These are phyloP conservation scores for Drosophila triauraria DNA, from an alignment of 1,140 invertebrate species.

Conservation along the genomic window DNA sequence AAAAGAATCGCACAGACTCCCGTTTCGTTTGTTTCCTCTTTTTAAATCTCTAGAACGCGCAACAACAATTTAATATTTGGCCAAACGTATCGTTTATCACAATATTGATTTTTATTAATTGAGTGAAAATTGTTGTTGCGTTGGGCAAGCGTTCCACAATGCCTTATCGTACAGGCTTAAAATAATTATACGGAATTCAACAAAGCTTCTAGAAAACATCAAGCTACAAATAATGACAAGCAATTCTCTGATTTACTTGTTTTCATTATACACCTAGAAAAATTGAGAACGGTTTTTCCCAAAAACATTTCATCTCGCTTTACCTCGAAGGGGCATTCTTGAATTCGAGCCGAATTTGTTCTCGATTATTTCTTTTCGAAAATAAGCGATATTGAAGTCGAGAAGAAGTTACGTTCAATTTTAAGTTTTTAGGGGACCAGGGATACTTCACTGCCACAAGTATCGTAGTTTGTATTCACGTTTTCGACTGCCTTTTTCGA, in stretches of 20 bases:
- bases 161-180: constrained; percentile 1
- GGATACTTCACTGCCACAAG: too few species aligned
- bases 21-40: constrained; percentile 20
- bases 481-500: too few species aligned
- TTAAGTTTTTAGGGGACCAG: too few species aligned
- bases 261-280: too few species aligned
- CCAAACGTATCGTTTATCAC: constrained; percentile 35
- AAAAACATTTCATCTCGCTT: too few species aligned
- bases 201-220: background rate
- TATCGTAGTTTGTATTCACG: too few species aligned
- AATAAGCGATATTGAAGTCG: too few species aligned
- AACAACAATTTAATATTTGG: constrained; percentile 46
- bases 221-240: background rate
- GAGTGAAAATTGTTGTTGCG: constrained; percentile 6
- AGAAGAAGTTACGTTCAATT: too few species aligned
- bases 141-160: background rate
- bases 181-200: background rate
- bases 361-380: too few species aligned
- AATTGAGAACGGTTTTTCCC: too few species aligned
- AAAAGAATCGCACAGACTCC: constrained; percentile 5
- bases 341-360: too few species aligned
- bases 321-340: too few species aligned
- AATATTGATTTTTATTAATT: constrained; percentile 53
- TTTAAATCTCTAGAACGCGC: constrained; percentile 45
- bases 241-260: background rate